phyloP scores from a whole-genome alignment of 2,888 invertebrate species.

The Diaprepes abbreviatus region DNA sequence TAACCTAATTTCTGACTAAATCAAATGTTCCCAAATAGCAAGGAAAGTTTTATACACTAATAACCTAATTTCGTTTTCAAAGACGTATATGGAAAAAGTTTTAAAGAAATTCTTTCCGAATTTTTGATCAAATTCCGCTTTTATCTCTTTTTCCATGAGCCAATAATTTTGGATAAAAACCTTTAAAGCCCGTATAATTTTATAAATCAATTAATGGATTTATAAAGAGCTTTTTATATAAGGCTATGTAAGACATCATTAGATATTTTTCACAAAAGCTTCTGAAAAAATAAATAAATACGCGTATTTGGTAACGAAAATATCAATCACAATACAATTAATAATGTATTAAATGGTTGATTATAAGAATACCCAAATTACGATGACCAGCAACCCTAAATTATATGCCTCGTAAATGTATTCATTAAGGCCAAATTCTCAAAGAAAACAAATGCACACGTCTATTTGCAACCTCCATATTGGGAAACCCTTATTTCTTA shows the following conservation, averaged over 20 bases:
- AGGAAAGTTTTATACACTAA: background rate
- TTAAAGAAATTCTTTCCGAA: background rate
- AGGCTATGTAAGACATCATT: background rate
- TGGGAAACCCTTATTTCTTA: no score
- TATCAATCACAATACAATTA: no score
- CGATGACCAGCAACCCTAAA: no score
- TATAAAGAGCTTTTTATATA: background rate
- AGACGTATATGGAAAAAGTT: slow-evolving; percentile 7
- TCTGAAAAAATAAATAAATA: no score
- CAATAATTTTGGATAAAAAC: slow-evolving; percentile 9
- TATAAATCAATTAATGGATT: slow-evolving; percentile 2
- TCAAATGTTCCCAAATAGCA: background rate
- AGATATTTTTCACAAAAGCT: no score
- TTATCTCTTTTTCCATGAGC: background rate
- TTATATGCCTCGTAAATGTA: no score
- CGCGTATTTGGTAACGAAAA: no score
- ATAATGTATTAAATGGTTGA: no score
- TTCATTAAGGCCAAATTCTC: no score
- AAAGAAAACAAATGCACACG: no score
- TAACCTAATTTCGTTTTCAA: slow-evolving; percentile 8
- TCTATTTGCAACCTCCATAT: no score
- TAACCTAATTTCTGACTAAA: slow-evolving; percentile 2
- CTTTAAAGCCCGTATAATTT: background rate
- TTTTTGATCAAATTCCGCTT: background rate
- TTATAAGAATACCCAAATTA: no score